Evolutionary conservation across 2,113 vertebrate species (phyloP), one percentile per base, ranked within the genome.

Genomic region (Egretta garzetta): DNA sequence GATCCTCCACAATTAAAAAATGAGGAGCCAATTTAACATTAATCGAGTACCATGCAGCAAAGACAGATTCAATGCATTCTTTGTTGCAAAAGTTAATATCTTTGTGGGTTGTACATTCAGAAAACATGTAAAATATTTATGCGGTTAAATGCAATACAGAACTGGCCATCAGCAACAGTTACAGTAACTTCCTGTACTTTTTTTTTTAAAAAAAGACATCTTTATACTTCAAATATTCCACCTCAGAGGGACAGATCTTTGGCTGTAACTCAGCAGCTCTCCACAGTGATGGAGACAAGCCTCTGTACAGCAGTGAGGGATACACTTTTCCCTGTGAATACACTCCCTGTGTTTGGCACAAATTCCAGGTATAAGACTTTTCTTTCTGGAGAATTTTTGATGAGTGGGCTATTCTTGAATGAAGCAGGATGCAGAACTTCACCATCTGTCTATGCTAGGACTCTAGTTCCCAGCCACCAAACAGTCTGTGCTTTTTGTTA

Each of bases 61-160:
- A 86, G 63, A 89, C 58, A 18, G 74, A 94, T 83, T 88, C 41
- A 72, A 16, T 75, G 39, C 23, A 23, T 64, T 89, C 64, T 91
- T 93, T 56, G 32, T 85, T 96, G 80, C 79, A 97, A 71, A 80
- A 63, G 80, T 90, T 89, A 97, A 50, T 91, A 58, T 80, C 30
- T 93, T 39, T 59, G n/a, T 53, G 63, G 14, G 17, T 9, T 90
- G 50, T 86, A 39, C 63, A 37, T 66, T 49, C 52, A 80, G 67
- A 92, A 89, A 90, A 70, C 30, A 4, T 79, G 9, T 92, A 75
- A 95, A 98, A 93, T 96, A 90, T 87, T 96, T 84, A 87, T 85
- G 66, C 12, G 8, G 20, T 72, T 49, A 90, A 85, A 88, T 93
- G 37, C 9, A 60, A 52, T 47, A 59, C 59, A 94, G 92, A 80